Percentiles rank a stretch among this genome's conserved stretches.
phyloP scores from a whole-genome alignment of 2,888 invertebrate species.

The Gibbula magus region DNA sequence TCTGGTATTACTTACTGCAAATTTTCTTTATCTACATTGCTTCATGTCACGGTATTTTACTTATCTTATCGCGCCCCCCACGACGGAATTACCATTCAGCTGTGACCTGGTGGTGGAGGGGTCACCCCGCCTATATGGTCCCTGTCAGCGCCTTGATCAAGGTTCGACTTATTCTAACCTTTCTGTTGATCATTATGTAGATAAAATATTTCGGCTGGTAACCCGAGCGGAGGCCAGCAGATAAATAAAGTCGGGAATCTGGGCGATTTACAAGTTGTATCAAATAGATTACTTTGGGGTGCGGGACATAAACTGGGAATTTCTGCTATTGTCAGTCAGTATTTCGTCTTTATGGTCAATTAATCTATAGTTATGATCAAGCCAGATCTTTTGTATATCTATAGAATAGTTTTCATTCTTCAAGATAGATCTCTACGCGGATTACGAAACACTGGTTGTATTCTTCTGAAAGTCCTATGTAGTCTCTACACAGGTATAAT shows the following conservation, averaged over 20 bases:
- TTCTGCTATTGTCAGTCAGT: background rate
- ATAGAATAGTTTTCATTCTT: too few species aligned
- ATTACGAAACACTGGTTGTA: too few species aligned
- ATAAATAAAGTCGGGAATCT: background rate
- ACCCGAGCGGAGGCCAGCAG: background rate
- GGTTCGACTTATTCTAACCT: background rate
- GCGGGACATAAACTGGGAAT: background rate
- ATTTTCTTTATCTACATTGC: background rate
- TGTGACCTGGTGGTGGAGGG: background rate
- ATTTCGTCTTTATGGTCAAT: too few species aligned
- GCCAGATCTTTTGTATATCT: too few species aligned
- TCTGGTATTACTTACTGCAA: background rate
- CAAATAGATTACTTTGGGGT: background rate
- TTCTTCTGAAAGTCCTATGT: too few species aligned
- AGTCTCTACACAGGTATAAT: too few species aligned
- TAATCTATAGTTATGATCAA: too few species aligned
- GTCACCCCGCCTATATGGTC: background rate
- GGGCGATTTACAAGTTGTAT: background rate
- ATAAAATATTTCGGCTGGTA: slow-evolving; percentile 3
- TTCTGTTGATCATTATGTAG: background rate
- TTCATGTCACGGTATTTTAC: background rate
- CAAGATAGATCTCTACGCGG: too few species aligned
- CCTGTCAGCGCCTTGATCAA: background rate
- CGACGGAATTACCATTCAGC: slow-evolving; percentile 1
- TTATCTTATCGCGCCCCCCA: slow-evolving; percentile 12